Conservation (phyloP, 2,797 vertebrate genomes). For the Microcaecilia unicolor region DNA sequence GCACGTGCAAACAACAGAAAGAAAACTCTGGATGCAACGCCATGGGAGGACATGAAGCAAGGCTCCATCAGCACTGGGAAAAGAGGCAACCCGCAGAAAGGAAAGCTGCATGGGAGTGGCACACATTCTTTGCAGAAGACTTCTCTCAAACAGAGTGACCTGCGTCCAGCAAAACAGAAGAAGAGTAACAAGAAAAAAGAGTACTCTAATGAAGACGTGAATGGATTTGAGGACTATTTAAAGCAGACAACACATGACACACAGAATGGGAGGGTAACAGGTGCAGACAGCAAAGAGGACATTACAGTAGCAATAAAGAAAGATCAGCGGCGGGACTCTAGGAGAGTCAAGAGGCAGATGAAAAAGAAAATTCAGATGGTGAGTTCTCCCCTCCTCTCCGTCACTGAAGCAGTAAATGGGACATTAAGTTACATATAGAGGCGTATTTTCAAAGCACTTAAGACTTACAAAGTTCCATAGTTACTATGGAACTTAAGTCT, state of each 20-base stretch:
- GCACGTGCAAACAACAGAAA: constrained; percentile 56
- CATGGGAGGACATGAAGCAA: constrained; percentile 69
- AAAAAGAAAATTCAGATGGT: constrained; percentile 79
- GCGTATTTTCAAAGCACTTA: no score
- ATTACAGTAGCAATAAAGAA: constrained; percentile 58
- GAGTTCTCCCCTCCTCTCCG: no score
- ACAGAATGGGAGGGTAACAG: constrained; percentile 7
- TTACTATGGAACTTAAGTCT: no score
- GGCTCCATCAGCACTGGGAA: background rate
- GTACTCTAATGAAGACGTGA: constrained; percentile 72
- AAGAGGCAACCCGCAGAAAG: background rate
- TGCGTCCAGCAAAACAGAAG: constrained; percentile 20
- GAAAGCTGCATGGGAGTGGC: background rate
- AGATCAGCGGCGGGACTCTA: constrained; percentile 65
- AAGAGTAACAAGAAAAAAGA: constrained; percentile 65
- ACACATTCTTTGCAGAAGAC: background rate
- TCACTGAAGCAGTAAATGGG: no score
- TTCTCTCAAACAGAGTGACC: constrained; percentile 27
- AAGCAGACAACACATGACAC: constrained; percentile 30
- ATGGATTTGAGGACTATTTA: constrained; percentile 75
- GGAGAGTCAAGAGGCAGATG: constrained; percentile 73
- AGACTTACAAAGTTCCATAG: no score
- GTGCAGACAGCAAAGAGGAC: constrained; percentile 28
- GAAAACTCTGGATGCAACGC: constrained; percentile 65
- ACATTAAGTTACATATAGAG: no score